Evolutionary conservation across 2,797 vertebrate genomes (phyloP), one percentile per base, ranked within the genome.

Genomic region (Sebastes trivittatus): DNA sequence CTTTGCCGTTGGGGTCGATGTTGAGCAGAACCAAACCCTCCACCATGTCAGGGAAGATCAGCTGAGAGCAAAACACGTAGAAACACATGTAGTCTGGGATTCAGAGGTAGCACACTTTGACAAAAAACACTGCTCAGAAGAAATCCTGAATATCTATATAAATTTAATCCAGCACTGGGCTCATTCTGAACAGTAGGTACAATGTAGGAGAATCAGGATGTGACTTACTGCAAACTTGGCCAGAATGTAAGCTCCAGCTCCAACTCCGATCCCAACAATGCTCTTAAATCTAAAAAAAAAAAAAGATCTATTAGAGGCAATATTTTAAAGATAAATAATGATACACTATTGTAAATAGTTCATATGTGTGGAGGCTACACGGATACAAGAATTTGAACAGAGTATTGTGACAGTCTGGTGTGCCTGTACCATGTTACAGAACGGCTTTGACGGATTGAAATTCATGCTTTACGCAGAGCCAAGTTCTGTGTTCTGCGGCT

Each of bases 11-110:
- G 79, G 98, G 98, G 90, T 99, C 97, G 0, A 99, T 98, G 93
- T 99, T 99, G 89, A 99, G 94, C 85, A 99, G 95, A 83, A 99
- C 98, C 92, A 99, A 93, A 23, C 98, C 98, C 91, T 99, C 98
- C 1, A 99, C 97, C 88, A 98, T 89, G 87, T 99, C 97, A 0
- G 98, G 98, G 91, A 97, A 98, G 92, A 98, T 97, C 73, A 99
- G 96, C 98, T 99, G 91, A 42, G 23, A 42, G 58, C 6, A 72
- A 34, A 49, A 7, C 22, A 55, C 25, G 68, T 1, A 49, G 10
- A 29, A 8, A 49, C 38, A 66, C 11, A 49, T n/a, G 20, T 2
- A 13, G 9, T 23, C 13, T 36, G 14, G 2, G n/a, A 69, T 32
- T 68, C 36, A 62, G 29, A 72, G 32, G 9, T 18, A 22, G 23